Conservation (phyloP, 2,113 vertebrate genomes). For the Bagarius yarrelli region DNA sequence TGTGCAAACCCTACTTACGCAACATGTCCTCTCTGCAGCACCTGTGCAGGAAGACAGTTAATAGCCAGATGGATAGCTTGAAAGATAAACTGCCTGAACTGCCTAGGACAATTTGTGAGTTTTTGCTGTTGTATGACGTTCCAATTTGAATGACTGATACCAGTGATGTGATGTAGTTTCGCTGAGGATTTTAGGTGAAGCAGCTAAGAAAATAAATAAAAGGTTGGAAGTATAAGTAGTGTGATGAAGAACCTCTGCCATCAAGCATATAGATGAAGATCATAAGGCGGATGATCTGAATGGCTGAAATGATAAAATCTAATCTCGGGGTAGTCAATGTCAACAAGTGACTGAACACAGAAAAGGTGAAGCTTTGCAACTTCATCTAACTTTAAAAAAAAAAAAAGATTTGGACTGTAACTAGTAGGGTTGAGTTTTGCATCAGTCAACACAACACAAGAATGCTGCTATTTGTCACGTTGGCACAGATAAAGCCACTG, state of each 20-base stretch:
- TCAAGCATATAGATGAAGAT: not conserved
- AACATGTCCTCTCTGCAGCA: conserved; percentile 88
- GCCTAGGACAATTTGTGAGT: too few species aligned
- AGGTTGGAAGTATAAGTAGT: not conserved
- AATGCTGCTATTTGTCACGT: conserved; percentile 34
- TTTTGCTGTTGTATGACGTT: conserved; percentile 89
- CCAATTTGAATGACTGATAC: conserved; percentile 75
- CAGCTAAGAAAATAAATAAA: conserved; percentile 6
- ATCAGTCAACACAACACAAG: conserved; percentile 21
- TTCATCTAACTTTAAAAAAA: not conserved
- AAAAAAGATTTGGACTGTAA: conserved; percentile 8
- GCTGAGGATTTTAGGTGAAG: not conserved
- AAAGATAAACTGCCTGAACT: conserved; percentile 84
- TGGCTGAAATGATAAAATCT: not conserved
- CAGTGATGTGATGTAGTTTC: not conserved
- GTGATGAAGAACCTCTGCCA: not conserved
- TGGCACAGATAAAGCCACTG: not conserved
- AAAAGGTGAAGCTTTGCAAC: not conserved
- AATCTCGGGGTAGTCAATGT: not conserved
- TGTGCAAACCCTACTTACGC: conserved; percentile 83
- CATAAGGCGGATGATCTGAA: not conserved
- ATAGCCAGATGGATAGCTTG: conserved; percentile 84
- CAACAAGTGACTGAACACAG: not conserved
- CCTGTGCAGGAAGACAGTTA: conserved; percentile 93
- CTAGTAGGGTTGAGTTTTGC: too few species aligned